These are phyloP conservation scores for Stegodyphus mimosarum DNA, from an alignment of 1,140 invertebrate species.

Conservation along the genomic window DNA sequence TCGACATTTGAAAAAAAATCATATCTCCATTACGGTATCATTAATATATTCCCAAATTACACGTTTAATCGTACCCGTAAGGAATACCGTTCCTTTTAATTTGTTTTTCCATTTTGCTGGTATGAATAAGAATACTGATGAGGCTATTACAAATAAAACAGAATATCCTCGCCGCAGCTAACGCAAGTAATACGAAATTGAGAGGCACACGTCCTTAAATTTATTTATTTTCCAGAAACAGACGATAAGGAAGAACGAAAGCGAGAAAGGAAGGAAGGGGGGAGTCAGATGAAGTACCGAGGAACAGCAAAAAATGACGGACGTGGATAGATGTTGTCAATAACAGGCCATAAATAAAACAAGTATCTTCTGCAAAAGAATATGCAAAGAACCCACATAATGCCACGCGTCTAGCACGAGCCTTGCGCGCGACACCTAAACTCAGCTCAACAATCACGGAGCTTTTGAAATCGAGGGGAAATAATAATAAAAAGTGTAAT, in stretches of 20 bases:
- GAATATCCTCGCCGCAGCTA: too few species aligned
- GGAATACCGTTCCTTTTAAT: too few species aligned
- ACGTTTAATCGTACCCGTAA: too few species aligned
- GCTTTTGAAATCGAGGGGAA: too few species aligned
- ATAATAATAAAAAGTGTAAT: not conserved
- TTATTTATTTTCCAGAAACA: not conserved
- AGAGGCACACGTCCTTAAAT: not conserved
- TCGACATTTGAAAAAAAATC: too few species aligned
- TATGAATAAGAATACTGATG: too few species aligned
- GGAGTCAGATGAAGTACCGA: not conserved
- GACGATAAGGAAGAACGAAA: not conserved
- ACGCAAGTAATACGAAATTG: too few species aligned
- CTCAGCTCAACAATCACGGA: not conserved
- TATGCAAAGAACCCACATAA: conserved; percentile 60
- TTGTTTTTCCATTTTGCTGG: too few species aligned
- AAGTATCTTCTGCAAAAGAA: conserved; percentile 6
- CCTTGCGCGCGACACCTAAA: conserved; percentile 36
- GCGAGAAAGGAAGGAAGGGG: not conserved
- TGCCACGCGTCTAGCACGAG: conserved; percentile 50
- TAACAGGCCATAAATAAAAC: conserved; percentile 52
- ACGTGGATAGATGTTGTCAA: conserved; percentile 34
- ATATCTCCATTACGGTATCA: too few species aligned
- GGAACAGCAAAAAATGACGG: not conserved
- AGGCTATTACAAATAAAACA: too few species aligned
- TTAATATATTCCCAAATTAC: too few species aligned